These are phyloP conservation scores for Enteromius unitaeniatus DNA, from an alignment of 2,797 vertebrate species.

Conservation along the genomic window DNA sequence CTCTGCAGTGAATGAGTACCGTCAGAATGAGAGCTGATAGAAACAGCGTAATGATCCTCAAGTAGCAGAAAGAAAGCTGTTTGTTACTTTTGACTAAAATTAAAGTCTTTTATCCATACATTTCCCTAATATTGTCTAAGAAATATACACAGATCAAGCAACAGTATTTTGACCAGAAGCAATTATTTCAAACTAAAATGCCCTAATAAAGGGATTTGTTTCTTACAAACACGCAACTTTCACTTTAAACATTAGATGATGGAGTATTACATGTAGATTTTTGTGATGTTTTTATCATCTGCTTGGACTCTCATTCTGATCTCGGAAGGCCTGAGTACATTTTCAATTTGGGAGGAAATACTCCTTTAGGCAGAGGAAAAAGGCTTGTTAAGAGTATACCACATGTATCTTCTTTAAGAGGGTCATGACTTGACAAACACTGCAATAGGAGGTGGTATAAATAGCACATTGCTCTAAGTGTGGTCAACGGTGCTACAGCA, in stretches of 20 bases:
- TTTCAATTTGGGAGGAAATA: background rate
- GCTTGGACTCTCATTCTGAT: background rate
- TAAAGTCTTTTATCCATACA: background rate
- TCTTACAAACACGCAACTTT: background rate
- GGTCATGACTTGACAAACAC: slow-evolving; percentile 16
- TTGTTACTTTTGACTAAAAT: background rate
- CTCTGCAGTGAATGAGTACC: background rate
- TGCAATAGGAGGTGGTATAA: background rate
- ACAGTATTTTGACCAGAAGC: background rate
- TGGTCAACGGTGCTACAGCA: background rate
- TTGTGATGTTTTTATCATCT: background rate
- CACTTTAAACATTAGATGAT: background rate
- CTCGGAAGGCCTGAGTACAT: background rate
- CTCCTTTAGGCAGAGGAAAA: background rate
- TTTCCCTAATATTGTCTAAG: no score
- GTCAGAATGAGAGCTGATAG: background rate
- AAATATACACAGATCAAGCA: background rate
- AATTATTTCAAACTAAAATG: background rate
- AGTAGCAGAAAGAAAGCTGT: background rate
- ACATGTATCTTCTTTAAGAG: slow-evolving; percentile 18
- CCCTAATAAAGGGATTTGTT: background rate
- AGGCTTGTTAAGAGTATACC: background rate
- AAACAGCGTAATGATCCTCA: background rate
- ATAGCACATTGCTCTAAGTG: slow-evolving; percentile 14
- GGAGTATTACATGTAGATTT: no score